phyloP scores from a whole-genome alignment of 2,113 vertebrate species.

The Brachypodius melanocephalos region DNA sequence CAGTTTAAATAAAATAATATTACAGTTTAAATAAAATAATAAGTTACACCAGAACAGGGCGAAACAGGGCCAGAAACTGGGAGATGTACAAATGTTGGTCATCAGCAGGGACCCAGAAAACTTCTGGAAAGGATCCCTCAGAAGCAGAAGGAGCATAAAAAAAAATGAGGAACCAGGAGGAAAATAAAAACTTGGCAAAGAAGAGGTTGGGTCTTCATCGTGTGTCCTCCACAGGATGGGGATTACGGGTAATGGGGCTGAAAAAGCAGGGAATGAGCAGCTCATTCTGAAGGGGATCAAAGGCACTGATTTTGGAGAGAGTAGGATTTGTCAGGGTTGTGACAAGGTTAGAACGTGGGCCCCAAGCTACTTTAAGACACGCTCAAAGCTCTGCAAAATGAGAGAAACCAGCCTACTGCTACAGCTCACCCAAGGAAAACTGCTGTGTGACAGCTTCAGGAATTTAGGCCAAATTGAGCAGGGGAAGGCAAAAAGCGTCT shows the following conservation, averaged over 20 bases:
- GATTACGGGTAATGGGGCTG: background rate
- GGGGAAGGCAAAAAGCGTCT: background rate
- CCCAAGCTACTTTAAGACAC: background rate
- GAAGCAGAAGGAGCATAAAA: background rate
- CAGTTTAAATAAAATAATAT: background rate
- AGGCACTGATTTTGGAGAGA: background rate
- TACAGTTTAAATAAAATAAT: background rate
- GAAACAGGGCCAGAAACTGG: background rate
- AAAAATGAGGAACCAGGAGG: background rate
- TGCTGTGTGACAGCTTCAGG: background rate
- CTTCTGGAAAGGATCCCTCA: background rate
- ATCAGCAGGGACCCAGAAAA: background rate
- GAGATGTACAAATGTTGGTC: background rate
- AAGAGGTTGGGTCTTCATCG: background rate
- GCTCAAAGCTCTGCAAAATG: background rate
- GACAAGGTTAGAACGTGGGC: background rate
- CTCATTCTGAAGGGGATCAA: background rate
- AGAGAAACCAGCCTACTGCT: background rate
- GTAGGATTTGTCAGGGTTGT: conserved; percentile 3
- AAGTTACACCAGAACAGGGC: background rate
- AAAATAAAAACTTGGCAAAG: background rate
- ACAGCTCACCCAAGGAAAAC: background rate
- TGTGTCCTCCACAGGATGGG: background rate
- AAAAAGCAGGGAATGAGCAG: background rate
- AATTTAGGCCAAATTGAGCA: background rate